These are phyloP conservation scores for Bufotes viridis DNA, from an alignment of 2,797 vertebrate species.

Conservation along the genomic window DNA sequence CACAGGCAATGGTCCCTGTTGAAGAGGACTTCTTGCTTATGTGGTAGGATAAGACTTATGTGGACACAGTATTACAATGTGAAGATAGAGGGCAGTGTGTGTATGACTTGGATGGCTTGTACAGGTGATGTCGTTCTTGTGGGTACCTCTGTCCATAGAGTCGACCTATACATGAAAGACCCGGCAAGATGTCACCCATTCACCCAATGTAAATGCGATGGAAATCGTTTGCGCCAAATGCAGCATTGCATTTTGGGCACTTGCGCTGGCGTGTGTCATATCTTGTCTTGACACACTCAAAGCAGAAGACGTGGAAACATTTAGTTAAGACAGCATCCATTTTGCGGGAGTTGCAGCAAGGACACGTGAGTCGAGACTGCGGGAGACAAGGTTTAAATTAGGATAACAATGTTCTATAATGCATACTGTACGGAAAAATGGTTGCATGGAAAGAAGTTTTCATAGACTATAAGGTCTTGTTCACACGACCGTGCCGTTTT, in stretches of 20 bases:
- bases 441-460: too few species aligned
- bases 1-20: neutral
- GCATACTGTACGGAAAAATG: neutral
- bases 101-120: neutral
- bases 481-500: too few species aligned
- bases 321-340: slow-evolving; percentile 97
- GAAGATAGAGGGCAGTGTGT: neutral
- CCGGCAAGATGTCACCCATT: slow-evolving; percentile 33
- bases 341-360: slow-evolving; percentile 95
- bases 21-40: neutral
- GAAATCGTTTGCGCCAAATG: slow-evolving; percentile 97
- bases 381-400: neutral
- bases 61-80: neutral
- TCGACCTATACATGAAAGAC: neutral
- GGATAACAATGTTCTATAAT: neutral
- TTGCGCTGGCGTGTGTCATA: slow-evolving; percentile 97
- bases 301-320: slow-evolving; percentile 98
- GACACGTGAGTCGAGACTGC: slow-evolving; percentile 93
- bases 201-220: slow-evolving; percentile 97
- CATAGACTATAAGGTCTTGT: too few species aligned
- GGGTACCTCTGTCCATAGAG: neutral
- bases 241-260: slow-evolving; percentile 96
- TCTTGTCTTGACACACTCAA: slow-evolving; percentile 95
- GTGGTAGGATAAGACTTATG: neutral
- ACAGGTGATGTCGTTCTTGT: neutral